Percentiles rank a stretch among this genome's conserved stretches.
phyloP scores from a whole-genome alignment of 2,113 vertebrate genomes.

The Calidris pugnax region DNA sequence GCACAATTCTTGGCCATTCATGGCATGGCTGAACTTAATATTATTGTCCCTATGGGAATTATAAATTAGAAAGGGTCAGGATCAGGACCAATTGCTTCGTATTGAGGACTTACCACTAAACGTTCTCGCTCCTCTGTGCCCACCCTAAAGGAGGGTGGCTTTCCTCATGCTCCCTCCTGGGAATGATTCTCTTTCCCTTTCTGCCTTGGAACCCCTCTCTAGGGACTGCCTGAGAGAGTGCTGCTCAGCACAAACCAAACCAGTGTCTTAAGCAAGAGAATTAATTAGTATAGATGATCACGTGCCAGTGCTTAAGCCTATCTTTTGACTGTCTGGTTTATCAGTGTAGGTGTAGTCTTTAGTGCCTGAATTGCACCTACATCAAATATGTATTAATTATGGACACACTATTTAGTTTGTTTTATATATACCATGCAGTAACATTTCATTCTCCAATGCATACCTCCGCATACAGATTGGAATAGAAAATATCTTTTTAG shows the following conservation, averaged over 20 bases:
- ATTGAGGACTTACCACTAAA: background rate
- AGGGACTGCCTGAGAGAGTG: background rate
- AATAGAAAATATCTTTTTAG: background rate
- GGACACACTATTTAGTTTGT: background rate
- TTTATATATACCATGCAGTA: background rate
- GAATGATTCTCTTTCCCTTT: background rate
- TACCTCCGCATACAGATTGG: background rate
- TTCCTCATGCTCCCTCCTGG: background rate
- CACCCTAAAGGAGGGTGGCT: background rate
- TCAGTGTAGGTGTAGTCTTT: background rate
- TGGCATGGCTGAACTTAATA: background rate
- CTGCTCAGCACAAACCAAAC: background rate
- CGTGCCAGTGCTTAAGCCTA: background rate
- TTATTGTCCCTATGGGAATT: background rate
- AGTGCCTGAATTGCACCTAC: background rate
- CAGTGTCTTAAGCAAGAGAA: background rate
- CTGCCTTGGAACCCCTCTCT: background rate
- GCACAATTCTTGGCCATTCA: background rate
- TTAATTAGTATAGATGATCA: background rate
- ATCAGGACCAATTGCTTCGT: fast-evolving
- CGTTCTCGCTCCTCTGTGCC: background rate
- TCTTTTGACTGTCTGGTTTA: background rate
- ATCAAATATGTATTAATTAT: conserved; percentile 1
- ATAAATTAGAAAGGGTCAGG: background rate
- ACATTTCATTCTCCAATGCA: background rate